These are phyloP conservation scores for Lissocephala sabroskyi DNA, from an alignment of 2,888 invertebrate genomes.

Conservation along the genomic window DNA sequence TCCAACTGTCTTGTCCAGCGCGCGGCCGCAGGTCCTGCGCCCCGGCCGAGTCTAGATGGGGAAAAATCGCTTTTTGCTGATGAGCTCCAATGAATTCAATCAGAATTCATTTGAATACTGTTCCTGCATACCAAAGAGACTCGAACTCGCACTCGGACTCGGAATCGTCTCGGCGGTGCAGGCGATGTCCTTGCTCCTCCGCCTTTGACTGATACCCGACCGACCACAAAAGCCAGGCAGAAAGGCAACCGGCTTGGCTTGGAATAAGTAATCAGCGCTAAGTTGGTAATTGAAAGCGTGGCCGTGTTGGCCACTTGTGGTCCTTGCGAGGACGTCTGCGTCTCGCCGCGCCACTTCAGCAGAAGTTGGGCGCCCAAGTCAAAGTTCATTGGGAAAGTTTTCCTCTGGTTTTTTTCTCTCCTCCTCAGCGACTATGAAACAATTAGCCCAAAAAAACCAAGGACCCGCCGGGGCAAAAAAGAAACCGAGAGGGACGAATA, in stretches of 20 bases:
- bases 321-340: constrained; percentile 20
- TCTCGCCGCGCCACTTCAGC: constrained; percentile 37
- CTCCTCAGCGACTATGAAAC: too few relatives aligned
- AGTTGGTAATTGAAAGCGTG: constrained; percentile 64
- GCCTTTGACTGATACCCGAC: constrained; percentile 53
- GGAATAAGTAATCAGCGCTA: constrained; percentile 64
- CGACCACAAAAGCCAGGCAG: background rate
- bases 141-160: too few relatives aligned
- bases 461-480: too few relatives aligned
- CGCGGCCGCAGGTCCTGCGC: too few relatives aligned
- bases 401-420: background rate
- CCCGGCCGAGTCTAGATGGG: too few relatives aligned
- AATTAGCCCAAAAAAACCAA: too few relatives aligned
- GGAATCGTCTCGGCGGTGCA: too few relatives aligned
- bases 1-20: too few relatives aligned
- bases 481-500: too few relatives aligned
- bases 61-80: constrained; percentile 62
- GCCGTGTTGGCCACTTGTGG: constrained; percentile 25
- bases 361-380: constrained; percentile 12
- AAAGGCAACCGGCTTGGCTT: constrained; percentile 8
- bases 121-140: constrained; percentile 64
- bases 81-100: constrained; percentile 69
- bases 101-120: constrained; percentile 69
- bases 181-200: too few relatives aligned
- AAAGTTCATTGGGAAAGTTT: constrained; percentile 41